Evolutionary conservation across 2,888 invertebrate species (phyloP).

Genomic region (Magallana nippona): DNA sequence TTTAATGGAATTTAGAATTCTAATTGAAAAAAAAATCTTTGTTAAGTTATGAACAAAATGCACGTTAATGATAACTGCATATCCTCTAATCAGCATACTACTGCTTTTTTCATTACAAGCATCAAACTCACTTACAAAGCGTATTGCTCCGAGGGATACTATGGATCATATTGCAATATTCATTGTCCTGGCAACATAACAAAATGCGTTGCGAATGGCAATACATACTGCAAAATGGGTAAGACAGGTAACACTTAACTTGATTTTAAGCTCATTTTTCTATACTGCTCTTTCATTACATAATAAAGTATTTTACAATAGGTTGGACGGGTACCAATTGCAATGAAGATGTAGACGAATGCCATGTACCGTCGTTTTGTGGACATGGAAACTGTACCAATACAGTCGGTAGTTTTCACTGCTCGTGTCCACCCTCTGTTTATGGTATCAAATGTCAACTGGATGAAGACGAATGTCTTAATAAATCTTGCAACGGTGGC

Average conservation of each 20-base stretch:
- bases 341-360: conserved; percentile 34
- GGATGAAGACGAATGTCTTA: conserved; percentile 42
- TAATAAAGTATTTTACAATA: background rate
- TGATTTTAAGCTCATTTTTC: too few relatives aligned
- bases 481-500: conserved; percentile 28
- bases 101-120: background rate
- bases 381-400: conserved; percentile 15
- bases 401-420: conserved; percentile 30
- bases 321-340: conserved; percentile 22
- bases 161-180: background rate
- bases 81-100: too few relatives aligned
- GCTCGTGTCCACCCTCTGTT: conserved; percentile 7
- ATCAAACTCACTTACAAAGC: conserved; percentile 22
- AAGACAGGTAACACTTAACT: background rate
- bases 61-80: too few relatives aligned
- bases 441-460: conserved; percentile 37
- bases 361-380: background rate
- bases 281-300: too few relatives aligned
- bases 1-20: too few relatives aligned
- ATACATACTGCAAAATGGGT: conserved; percentile 34
- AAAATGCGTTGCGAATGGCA: conserved; percentile 4
- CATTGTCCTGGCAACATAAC: conserved; percentile 9
- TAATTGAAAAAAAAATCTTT: too few relatives aligned
- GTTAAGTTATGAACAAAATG: too few relatives aligned
- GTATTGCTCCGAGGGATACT: conserved; percentile 14